Conservation (phyloP, 2,113 vertebrate species). For the Caranx melampygus region DNA sequence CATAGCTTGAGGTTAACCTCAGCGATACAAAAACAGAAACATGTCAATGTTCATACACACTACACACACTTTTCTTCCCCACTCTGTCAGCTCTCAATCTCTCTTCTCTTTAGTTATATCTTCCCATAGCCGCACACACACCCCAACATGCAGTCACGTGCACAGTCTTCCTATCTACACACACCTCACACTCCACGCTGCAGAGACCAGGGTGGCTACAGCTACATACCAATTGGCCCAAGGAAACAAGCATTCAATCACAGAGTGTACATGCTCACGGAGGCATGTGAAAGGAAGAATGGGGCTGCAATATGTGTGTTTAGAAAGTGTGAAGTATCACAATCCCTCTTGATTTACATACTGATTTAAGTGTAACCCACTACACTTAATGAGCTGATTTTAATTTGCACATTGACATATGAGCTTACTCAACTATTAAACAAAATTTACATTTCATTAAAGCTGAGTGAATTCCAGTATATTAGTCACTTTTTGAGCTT, state of each 20-base stretch:
- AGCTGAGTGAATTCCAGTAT: slow-evolving; percentile 37
- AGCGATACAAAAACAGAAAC: slow-evolving; percentile 49
- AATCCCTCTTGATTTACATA: slow-evolving; percentile 53
- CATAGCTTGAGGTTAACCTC: slow-evolving; percentile 60
- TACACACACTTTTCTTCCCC: background rate
- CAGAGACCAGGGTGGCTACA: background rate
- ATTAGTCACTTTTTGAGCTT: slow-evolving; percentile 39
- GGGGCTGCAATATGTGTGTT: slow-evolving; percentile 13
- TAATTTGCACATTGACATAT: slow-evolving; percentile 59
- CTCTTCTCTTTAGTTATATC: slow-evolving; percentile 11
- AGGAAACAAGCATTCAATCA: slow-evolving; percentile 22
- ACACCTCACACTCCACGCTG: background rate
- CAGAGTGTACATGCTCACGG: background rate
- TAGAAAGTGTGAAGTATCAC: slow-evolving; percentile 24
- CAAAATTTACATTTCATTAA: slow-evolving; percentile 59
- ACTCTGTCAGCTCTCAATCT: background rate
- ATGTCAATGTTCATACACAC: background rate
- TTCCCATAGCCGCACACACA: background rate
- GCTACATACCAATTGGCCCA: background rate
- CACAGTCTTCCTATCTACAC: background rate
- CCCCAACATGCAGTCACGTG: background rate
- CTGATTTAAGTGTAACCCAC: slow-evolving; percentile 46
- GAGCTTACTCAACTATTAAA: slow-evolving; percentile 55
- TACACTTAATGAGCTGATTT: slow-evolving; percentile 63
- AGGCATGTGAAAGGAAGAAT: slow-evolving; percentile 12